A percentile compares a stretch with the other conserved stretches of the same genome.
Conservation (phyloP, 2,113 vertebrate species). For the Oreocharis arfaki region DNA sequence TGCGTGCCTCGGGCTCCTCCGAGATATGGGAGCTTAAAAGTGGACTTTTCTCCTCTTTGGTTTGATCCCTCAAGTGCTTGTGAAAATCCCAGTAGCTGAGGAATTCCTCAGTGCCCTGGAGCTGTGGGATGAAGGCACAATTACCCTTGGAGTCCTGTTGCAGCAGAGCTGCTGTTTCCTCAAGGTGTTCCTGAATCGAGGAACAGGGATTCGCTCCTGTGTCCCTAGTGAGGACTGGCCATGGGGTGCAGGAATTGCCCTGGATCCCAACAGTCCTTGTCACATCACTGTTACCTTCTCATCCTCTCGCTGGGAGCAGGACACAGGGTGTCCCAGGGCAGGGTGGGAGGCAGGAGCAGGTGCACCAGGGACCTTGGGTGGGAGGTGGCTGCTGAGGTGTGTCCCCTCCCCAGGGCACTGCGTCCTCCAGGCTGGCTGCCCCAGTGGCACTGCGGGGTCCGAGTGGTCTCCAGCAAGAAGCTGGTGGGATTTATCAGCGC, state of each 20-base stretch:
- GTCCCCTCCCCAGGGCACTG: slow-evolving; percentile 80
- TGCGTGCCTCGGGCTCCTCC: not conserved
- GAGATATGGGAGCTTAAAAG: not conserved
- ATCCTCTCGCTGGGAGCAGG: not conserved
- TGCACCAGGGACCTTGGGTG: not conserved
- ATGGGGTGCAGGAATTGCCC: not conserved
- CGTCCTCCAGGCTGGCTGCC: slow-evolving; percentile 96
- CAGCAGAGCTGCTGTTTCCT: not conserved
- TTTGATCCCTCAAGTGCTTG: not conserved
- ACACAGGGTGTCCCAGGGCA: not conserved
- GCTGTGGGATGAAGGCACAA: not conserved
- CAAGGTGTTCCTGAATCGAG: accelerated
- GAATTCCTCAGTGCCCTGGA: not conserved
- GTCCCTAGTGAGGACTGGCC: not conserved
- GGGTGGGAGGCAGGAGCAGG: not conserved
- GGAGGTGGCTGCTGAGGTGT: not conserved
- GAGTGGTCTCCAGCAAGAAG: slow-evolving; percentile 95
- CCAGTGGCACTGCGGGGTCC: slow-evolving; percentile 97
- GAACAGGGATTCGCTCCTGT: not conserved
- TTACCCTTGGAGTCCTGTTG: not conserved
- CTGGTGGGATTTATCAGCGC: slow-evolving; percentile 98
- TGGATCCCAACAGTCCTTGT: not conserved
- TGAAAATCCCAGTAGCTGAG: not conserved
- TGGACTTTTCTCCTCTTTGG: not conserved
- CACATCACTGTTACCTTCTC: not conserved